Conservation (phyloP, 2,888 invertebrate species). For the Willowsia nigromaculata region DNA sequence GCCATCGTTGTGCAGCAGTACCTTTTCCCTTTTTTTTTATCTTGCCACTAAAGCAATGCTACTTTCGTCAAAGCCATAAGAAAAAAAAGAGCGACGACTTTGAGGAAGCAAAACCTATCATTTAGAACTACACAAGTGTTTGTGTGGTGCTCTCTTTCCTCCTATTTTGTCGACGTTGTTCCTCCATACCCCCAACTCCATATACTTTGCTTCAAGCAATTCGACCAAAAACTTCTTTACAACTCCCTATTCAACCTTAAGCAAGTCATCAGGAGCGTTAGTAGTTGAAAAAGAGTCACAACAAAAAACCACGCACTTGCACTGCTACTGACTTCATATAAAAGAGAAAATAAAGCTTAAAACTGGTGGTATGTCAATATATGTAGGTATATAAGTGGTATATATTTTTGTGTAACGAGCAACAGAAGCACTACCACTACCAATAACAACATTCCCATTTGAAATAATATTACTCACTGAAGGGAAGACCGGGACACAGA, state of each 20-base stretch:
- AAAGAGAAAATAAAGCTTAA: not conserved
- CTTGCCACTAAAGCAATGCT: not conserved
- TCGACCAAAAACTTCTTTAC: constrained; percentile 58
- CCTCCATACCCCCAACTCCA: not conserved
- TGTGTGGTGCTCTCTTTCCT: constrained; percentile 43
- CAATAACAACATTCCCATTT: constrained; percentile 59
- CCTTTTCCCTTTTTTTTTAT: constrained; percentile 13
- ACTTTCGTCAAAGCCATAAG: not conserved
- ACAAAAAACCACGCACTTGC: constrained; percentile 51
- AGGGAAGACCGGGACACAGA: constrained; percentile 45
- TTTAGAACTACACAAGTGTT: constrained; percentile 4
- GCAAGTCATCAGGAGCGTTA: constrained; percentile 65
- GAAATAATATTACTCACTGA: constrained; percentile 57
- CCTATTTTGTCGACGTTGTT: not conserved
- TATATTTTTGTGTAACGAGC: constrained; percentile 30
- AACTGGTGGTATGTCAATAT: not conserved
- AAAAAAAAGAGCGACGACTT: too few species aligned
- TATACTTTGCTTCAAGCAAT: constrained; percentile 35
- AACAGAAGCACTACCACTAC: constrained; percentile 26
- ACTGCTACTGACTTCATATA: not conserved
- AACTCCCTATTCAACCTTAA: constrained; percentile 71
- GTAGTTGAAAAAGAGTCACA: constrained; percentile 58
- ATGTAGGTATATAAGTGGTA: constrained; percentile 36
- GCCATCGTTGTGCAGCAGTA: not conserved
- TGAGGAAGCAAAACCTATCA: constrained; percentile 61